Evolutionary conservation across 2,797 vertebrate genomes (phyloP).

Genomic region (Cyclura pinguis): DNA sequence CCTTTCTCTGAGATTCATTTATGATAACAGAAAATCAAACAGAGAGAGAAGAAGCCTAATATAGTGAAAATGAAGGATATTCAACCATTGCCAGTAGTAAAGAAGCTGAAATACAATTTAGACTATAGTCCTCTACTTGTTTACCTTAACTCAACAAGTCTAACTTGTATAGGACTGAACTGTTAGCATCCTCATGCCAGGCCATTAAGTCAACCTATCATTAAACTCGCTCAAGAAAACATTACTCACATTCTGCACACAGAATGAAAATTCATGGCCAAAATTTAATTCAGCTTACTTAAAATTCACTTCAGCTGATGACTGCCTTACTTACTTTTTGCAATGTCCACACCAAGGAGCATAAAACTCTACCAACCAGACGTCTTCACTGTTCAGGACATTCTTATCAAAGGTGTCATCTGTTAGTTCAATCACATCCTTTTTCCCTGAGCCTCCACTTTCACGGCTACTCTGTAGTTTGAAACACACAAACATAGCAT

Average conservation of each 20-base stretch:
- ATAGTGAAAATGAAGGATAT: too few relatives aligned
- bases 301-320: not conserved
- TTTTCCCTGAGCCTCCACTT: slow-evolving; percentile 79
- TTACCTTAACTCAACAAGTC: not conserved
- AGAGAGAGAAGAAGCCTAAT: not conserved
- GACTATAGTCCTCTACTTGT: not conserved
- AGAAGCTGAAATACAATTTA: not conserved
- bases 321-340: slow-evolving; percentile 89
- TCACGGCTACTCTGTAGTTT: slow-evolving; percentile 77
- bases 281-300: not conserved
- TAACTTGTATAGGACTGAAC: not conserved
- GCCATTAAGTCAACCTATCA: too few relatives aligned
- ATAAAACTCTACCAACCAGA: slow-evolving; percentile 99
- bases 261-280: too few relatives aligned
- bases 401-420: slow-evolving; percentile 93
- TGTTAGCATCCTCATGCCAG: too few relatives aligned
- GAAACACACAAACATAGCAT: slow-evolving; percentile 25
- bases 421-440: slow-evolving; percentile 92
- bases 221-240: too few relatives aligned
- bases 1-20: not conserved
- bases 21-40: not conserved
- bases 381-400: slow-evolving; percentile 85
- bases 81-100: not conserved
- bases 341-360: slow-evolving; percentile 99
- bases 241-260: too few relatives aligned